Percentiles rank a stretch among this genome's conserved stretches.
Evolutionary conservation across 2,888 invertebrate genomes (phyloP).

Genomic region (Melolontha melolontha): DNA sequence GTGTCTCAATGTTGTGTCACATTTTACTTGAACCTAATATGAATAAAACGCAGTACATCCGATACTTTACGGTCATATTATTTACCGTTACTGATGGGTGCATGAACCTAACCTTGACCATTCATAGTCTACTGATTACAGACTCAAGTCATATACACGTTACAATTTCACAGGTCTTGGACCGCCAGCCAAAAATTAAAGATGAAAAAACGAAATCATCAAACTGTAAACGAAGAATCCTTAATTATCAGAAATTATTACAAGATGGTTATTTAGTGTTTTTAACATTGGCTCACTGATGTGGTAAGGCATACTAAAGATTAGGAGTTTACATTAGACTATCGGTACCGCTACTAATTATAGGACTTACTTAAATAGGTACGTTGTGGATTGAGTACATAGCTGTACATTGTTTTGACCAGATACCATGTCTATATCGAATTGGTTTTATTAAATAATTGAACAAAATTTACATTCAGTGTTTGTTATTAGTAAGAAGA

Average conservation of each 20-base stretch:
- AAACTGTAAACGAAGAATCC: conserved; percentile 24
- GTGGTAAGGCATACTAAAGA: neutral
- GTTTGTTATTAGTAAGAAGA: too few species aligned
- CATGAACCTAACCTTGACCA: conserved; percentile 45
- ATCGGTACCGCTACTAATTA: too few species aligned
- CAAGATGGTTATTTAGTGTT: conserved; percentile 6
- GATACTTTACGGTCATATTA: conserved; percentile 40
- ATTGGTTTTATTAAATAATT: too few species aligned
- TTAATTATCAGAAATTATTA: conserved; percentile 27
- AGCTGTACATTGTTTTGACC: too few species aligned
- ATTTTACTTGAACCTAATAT: conserved; percentile 33
- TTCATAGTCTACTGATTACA: conserved; percentile 42
- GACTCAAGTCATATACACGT: conserved; percentile 6
- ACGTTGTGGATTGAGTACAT: too few species aligned
- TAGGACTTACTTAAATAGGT: too few species aligned
- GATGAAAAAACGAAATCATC: conserved; percentile 11
- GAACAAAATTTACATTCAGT: too few species aligned
- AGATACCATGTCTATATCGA: too few species aligned
- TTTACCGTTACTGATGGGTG: conserved; percentile 41
- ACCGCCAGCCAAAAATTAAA: conserved; percentile 31
- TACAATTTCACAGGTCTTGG: conserved; percentile 32
- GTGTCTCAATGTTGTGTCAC: conserved; percentile 14
- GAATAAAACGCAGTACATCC: conserved; percentile 35
- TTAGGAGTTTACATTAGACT: too few species aligned
- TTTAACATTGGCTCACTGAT: neutral